These are phyloP conservation scores for Phoebastria nigripes DNA, from an alignment of 2,797 vertebrate species.

Conservation along the genomic window DNA sequence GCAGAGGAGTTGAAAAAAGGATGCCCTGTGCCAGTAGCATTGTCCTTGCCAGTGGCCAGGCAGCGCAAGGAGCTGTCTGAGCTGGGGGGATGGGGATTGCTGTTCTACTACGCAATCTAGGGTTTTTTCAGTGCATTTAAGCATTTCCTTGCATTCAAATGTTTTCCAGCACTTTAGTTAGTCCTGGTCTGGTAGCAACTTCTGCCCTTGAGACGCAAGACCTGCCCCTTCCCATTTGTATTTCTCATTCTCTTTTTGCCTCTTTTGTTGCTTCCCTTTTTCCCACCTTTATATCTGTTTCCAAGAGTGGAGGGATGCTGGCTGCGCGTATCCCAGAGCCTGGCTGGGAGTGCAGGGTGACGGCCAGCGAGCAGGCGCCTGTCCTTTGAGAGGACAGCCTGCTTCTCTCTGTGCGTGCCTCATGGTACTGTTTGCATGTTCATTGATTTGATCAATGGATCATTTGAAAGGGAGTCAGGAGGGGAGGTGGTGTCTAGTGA, in stretches of 20 bases:
- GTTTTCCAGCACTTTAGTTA: neutral
- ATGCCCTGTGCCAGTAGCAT: neutral
- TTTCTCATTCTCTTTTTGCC: neutral
- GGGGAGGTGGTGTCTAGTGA: neutral
- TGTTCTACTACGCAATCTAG: rapidly evolving
- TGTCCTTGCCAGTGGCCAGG: neutral
- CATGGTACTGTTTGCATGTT: neutral
- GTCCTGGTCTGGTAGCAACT: neutral
- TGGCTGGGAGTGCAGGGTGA: neutral
- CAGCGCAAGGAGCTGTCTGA: rapidly evolving
- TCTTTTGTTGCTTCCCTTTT: neutral
- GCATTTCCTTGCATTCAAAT: neutral
- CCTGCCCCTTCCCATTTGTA: neutral
- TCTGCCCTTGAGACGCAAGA: neutral
- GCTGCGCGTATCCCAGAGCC: rapidly evolving
- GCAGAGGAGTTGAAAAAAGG: neutral
- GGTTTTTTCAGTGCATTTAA: neutral
- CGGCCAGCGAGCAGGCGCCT: rapidly evolving
- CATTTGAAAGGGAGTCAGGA: neutral
- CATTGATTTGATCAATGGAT: rapidly evolving
- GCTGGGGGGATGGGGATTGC: too few species aligned
- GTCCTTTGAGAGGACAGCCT: neutral
- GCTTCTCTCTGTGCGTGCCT: neutral
- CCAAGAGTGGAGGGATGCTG: rapidly evolving
- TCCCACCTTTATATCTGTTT: neutral